Conservation (phyloP, 2,888 invertebrate genomes). For the Cryptocheilus praepositus region DNA sequence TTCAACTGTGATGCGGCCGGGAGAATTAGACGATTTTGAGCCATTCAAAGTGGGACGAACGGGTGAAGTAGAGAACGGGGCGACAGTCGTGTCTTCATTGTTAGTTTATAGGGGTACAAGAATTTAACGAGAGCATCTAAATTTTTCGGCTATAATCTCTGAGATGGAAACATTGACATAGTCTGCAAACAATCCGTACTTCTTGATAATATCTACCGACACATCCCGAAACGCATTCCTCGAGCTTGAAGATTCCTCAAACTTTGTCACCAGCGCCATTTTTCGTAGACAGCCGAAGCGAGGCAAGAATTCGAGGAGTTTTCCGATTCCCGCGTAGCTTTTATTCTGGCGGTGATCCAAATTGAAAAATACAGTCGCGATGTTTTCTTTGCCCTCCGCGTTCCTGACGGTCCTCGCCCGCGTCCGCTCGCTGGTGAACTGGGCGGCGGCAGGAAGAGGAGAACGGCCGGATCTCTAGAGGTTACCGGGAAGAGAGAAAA, state of each 20-base stretch:
- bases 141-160: too few relatives aligned
- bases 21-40: conserved; percentile 48
- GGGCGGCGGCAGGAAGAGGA: conserved; percentile 15
- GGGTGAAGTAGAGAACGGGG: background rate
- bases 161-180: too few relatives aligned
- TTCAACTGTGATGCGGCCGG: conserved; percentile 16
- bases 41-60: conserved; percentile 32
- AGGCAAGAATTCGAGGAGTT: conserved; percentile 30
- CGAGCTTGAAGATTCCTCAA: background rate
- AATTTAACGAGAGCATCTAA: too few relatives aligned
- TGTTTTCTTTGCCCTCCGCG: conserved; percentile 67
- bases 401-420: conserved; percentile 12
- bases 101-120: too few relatives aligned
- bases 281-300: conserved; percentile 14
- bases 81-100: too few relatives aligned
- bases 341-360: conserved; percentile 69
- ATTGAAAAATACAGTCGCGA: conserved; percentile 73
- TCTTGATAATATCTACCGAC: too few relatives aligned
- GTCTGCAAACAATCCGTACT: too few relatives aligned
- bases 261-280: background rate
- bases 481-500: conserved; percentile 48
- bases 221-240: too few relatives aligned
- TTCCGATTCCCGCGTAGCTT: conserved; percentile 51
- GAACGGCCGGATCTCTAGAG: conserved; percentile 5
- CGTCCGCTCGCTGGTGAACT: conserved; percentile 45